These are phyloP conservation scores for Pampus argenteus DNA, from an alignment of 2,797 vertebrate genomes.

Conservation along the genomic window DNA sequence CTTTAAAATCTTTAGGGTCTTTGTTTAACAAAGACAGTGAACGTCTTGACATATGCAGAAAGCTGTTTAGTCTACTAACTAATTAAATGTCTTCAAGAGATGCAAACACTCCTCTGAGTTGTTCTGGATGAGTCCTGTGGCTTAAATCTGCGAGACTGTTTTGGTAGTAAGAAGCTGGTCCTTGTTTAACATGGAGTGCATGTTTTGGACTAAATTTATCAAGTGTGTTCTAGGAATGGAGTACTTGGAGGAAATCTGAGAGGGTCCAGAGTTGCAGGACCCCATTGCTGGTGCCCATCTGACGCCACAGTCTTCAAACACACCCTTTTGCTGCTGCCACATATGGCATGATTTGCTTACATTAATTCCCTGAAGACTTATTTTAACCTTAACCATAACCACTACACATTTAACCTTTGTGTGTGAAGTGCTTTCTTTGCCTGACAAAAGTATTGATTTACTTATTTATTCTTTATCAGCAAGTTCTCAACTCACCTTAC, in stretches of 20 bases:
- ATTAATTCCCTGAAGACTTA: no score
- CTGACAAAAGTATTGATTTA: no score
- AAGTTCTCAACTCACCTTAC: conserved; percentile 38
- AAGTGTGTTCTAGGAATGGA: conserved; percentile 68
- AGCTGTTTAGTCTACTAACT: not conserved
- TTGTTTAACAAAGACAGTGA: not conserved
- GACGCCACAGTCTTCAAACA: conserved; percentile 7
- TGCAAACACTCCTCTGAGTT: not conserved
- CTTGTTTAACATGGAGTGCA: conserved; percentile 22
- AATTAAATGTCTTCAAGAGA: conserved; percentile 6
- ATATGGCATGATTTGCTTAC: not conserved
- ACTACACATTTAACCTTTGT: no score
- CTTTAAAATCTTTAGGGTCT: not conserved
- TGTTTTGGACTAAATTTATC: conserved; percentile 72
- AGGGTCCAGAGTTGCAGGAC: conserved; percentile 36
- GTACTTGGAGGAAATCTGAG: conserved; percentile 77
- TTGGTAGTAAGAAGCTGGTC: conserved; percentile 2
- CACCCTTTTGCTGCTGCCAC: not conserved
- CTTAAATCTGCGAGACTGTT: conserved; percentile 27
- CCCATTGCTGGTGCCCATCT: conserved; percentile 12
- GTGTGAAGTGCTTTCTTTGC: no score
- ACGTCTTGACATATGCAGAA: not conserved
- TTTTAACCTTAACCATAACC: no score
- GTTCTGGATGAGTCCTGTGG: conserved; percentile 2
- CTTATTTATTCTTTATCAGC: not conserved